Evolutionary conservation across 2,888 invertebrate genomes (phyloP), one percentile per base, ranked within the genome.

Genomic region (Phalangium opilio): DNA sequence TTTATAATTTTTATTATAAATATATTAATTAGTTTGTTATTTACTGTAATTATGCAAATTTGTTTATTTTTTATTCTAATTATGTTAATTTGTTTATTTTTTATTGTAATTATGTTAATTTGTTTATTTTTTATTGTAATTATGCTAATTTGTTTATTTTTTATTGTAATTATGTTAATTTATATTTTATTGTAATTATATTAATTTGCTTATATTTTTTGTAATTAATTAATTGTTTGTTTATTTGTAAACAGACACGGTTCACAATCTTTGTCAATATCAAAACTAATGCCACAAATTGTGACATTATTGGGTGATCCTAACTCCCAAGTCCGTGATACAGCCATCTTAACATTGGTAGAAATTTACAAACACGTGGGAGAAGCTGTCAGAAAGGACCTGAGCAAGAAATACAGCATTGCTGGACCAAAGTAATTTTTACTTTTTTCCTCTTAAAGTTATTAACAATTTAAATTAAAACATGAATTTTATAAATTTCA

Each of bases 301-400:
- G 38, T 38, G n/a, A 38, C 15, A 2, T 18, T 38, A n/a, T 14
- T 38, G 10, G 38, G 38, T 17, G 38, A 38, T 38, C 38, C 38
- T 38, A 38, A 18, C 21, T 44, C 45, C 12, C 42, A 59, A 66
- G 69, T 93, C 5, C 70, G 93, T 15, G 91, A 93, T 64, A 80
- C 84, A 3, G 87, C 91, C 3, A 74, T 83, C 63, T 78, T 77
- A 58, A 81, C 90, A 8, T 67, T 93, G 42, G 81, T 87, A 35
- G 87, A 90, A 63, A 79, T 91, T 40, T 95, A 93, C 65, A 77
- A 84, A 62, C 89, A 91, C 68, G 87, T 90, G 45, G 89, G 89
- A 61, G 93, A 93, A 63, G 77, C 82, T 64, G 71, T 93, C 52
- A 69, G 87, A 58, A 69, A 74, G 43, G 91, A 93, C 64, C 69